A percentile compares a stretch with the other conserved stretches of the same genome.
These are phyloP conservation scores for Lagenorhynchus albirostris DNA, from an alignment of 2,113 vertebrate species.

Conservation along the genomic window DNA sequence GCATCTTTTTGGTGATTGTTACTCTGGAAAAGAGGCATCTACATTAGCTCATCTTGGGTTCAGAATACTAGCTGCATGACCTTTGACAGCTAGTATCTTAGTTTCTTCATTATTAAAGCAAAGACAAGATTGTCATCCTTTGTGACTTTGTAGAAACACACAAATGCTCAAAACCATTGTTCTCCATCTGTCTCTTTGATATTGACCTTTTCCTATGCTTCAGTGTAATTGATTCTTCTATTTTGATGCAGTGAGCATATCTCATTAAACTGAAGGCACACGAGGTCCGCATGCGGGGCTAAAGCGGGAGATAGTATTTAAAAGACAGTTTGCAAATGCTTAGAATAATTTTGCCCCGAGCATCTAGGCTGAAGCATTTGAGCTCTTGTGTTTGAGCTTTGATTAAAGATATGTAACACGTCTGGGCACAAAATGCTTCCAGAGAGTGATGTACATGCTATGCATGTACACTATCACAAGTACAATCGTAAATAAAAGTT, in stretches of 20 bases:
- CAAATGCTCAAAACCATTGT: background rate
- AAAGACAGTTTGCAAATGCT: slow-evolving; percentile 2
- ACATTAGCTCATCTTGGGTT: background rate
- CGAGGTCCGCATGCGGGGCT: background rate
- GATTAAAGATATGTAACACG: background rate
- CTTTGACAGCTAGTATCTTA: background rate
- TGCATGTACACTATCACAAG: background rate
- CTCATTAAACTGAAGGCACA: slow-evolving; percentile 14
- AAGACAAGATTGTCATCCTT: background rate
- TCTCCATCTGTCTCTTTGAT: background rate
- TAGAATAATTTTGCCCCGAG: background rate
- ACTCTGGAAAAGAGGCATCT: background rate
- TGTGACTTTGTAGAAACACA: background rate
- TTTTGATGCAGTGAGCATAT: slow-evolving; percentile 14
- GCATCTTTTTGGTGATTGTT: background rate
- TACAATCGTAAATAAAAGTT: background rate
- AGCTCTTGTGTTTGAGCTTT: background rate
- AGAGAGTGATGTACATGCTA: background rate
- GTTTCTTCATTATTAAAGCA: background rate
- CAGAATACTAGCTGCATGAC: background rate
- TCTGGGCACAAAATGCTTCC: background rate
- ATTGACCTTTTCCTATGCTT: background rate
- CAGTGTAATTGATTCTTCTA: slow-evolving; percentile 22
- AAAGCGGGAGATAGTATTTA: background rate
- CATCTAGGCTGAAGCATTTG: background rate